Evolutionary conservation across 1,140 invertebrate genomes (phyloP), one percentile per base, ranked within the genome.

Genomic region (Drosophila persimilis): DNA sequence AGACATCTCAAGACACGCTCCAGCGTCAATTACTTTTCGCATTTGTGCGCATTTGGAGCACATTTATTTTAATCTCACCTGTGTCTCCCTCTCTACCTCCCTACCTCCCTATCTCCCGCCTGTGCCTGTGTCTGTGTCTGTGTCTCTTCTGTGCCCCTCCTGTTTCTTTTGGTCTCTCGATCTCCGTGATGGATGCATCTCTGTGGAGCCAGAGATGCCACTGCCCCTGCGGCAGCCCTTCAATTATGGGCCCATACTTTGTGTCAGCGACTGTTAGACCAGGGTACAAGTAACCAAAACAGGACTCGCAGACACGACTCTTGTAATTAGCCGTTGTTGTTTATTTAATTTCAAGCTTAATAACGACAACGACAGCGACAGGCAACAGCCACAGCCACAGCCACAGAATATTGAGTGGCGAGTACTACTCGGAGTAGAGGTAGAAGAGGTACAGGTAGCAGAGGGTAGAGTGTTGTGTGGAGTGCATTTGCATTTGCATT

Each of bases 21-120:
- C 15, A 31, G 51, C 81, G 81, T 86, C 81, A 86, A 86, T 86
- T 86, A 86, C 77, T 86, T 86, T 86, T 77, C 81, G 81, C 81
- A 81, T 81, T 73, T 86, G 84, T 86, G 81, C 74, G 78, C 83
- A 88, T 88, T 88, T 88, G 79, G 83, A 88, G 83, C 83, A 88
- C 83, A 88, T 88, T 88, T 83, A 83, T 88, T 88, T 88, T 79
- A 88, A 88, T 88, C 83, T 88, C 83, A 88, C 83, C 78, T 86
- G 74, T 45, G 53, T 58, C 48, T 31, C 35, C 63, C 46, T 64
- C 17, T 17, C 17, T 17, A 17, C 17, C 17, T 17, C 17, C 17
- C 17, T 17, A 17, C 1, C 1, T 17, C 17, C 17, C 17, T n/a
- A n/a, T n/a, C n/a, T n/a, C n/a, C n/a, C n/a, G n/a, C n/a, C n/a